Evolutionary conservation across 2,888 invertebrate genomes (phyloP), one percentile per base, ranked within the genome.

Genomic region (Rhagium mordax): DNA sequence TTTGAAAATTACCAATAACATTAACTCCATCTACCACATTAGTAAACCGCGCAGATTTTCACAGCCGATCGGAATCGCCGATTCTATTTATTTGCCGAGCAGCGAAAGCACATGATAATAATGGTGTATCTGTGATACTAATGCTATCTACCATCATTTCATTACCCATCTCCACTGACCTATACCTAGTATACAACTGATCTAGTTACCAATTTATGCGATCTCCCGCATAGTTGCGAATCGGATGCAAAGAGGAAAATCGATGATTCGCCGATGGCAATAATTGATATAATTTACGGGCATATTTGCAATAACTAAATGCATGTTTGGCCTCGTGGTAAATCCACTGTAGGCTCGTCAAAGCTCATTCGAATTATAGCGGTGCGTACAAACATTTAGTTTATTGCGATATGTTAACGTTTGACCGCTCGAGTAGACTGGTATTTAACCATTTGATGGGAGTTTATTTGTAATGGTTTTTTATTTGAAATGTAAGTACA

Each of bases 211-310:
- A 64, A 64, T 64, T 64, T 64, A 13, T 51, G 62, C 24, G 49
- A 49, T 29, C 27, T 64, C 64, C 18, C 49, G 0, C 27, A 49
- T 27, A 64, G 21, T 57, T 47, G 49, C 51, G 21, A 5, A 27
- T 49, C 51, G 18, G 29, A 29, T 59, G 71, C 66, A 70, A 72
- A 70, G 72, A 41, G 70, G 72, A 70, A 71, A 77, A 76, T 78
- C 78, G 75, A 78, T 78, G 76, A 76, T 78, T 72, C 71, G 75
- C 78, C 78, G 74, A 78, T 78, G 72, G 78, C 76, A 75, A 78
- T 78, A 74, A 78, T 74, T 78, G 69, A 66, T 47, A 60, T 69
- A 76, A 76, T 78, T 72, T 75, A 75, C 66, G 66, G 71, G 33
- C n/a, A n/a, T n/a, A 55, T 61, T 68, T 55, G 41, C 51, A 70